These are phyloP conservation scores for Hipparchia semele DNA, from an alignment of 2,888 invertebrate species.

Conservation along the genomic window DNA sequence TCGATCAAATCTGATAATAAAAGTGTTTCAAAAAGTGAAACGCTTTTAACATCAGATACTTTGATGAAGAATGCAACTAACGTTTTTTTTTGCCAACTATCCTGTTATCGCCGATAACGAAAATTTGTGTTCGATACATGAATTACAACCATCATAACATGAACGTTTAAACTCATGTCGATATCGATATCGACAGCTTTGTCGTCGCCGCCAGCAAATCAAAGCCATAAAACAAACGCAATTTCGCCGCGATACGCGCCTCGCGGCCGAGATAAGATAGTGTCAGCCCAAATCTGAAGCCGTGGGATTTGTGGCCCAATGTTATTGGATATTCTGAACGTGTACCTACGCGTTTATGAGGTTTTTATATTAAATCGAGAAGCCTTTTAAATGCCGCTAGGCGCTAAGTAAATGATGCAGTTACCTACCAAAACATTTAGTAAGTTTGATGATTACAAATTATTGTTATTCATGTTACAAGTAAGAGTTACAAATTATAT, in stretches of 20 bases:
- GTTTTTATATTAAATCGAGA: slow-evolving; percentile 35
- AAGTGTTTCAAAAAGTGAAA: too few relatives aligned
- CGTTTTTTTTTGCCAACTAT: slow-evolving; percentile 52
- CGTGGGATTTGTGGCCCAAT: slow-evolving; percentile 68
- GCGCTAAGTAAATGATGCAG: background rate
- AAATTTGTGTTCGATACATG: slow-evolving; percentile 79
- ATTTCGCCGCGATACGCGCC: slow-evolving; percentile 73
- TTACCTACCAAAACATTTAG: too few relatives aligned
- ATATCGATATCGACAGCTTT: slow-evolving; percentile 68
- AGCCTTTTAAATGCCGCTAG: slow-evolving; percentile 24
- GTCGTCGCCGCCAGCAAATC: slow-evolving; percentile 77
- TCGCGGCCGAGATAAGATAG: slow-evolving; percentile 69
- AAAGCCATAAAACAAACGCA: slow-evolving; percentile 81
- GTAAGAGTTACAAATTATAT: too few relatives aligned
- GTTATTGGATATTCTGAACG: slow-evolving; percentile 66
- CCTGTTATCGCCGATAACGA: slow-evolving; percentile 70
- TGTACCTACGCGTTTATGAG: slow-evolving; percentile 37
- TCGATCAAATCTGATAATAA: too few relatives aligned
- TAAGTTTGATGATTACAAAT: too few relatives aligned
- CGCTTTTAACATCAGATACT: too few relatives aligned
- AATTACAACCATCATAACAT: slow-evolving; percentile 81
- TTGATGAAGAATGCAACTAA: too few relatives aligned
- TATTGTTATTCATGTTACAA: too few relatives aligned
- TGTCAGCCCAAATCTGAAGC: slow-evolving; percentile 78
- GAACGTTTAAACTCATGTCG: slow-evolving; percentile 66